phyloP scores from a whole-genome alignment of 2,113 vertebrate genomes.

The Pterophyllum scalare region DNA sequence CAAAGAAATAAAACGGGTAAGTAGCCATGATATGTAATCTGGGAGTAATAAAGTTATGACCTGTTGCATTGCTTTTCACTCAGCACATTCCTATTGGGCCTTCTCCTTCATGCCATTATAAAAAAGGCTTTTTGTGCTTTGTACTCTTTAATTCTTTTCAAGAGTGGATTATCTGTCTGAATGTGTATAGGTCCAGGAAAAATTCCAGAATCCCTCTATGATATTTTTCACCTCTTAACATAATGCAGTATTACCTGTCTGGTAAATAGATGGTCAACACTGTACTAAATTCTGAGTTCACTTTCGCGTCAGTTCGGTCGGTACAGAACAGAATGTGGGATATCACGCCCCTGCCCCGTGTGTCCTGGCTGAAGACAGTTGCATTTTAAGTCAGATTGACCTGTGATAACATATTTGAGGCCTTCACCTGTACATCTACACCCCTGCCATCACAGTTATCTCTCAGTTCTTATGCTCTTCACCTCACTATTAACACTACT shows the following conservation, averaged over 20 bases:
- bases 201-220: neutral
- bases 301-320: neutral
- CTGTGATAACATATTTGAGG: fast-evolving
- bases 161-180: constrained; percentile 5
- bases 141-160: neutral
- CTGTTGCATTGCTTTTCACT: constrained; percentile 3
- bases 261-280: neutral
- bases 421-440: neutral
- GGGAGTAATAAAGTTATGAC: neutral
- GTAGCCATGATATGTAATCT: neutral
- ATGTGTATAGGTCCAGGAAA: neutral
- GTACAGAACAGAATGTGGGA: neutral
- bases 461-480: neutral
- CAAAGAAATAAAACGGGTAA: neutral
- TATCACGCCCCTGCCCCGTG: neutral
- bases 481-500: neutral
- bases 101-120: neutral
- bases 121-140: neutral
- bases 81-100: neutral
- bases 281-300: neutral
- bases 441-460: neutral
- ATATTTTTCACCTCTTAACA: neutral
- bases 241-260: neutral
- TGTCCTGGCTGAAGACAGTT: neutral
- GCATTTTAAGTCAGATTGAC: neutral